phyloP scores from a whole-genome alignment of 2,113 vertebrate genomes.

The Vombatus ursinus region DNA sequence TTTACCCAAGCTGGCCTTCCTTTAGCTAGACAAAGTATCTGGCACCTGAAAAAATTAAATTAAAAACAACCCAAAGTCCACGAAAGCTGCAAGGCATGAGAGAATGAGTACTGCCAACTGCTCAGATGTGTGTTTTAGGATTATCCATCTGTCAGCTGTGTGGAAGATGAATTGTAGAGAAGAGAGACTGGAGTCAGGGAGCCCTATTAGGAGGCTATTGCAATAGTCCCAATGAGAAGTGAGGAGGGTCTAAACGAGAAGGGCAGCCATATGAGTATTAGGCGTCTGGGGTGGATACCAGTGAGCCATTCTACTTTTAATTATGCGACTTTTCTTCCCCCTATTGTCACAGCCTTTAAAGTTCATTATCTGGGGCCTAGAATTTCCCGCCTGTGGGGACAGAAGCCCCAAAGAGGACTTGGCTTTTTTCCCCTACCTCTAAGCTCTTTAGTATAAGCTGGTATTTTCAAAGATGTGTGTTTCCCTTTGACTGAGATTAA shows the following conservation, averaged over 20 bases:
- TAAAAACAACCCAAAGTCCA: not conserved
- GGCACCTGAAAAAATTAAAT: not conserved
- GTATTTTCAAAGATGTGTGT: not conserved
- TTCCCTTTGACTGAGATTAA: not conserved
- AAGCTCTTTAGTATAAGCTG: not conserved
- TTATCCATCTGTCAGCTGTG: not conserved
- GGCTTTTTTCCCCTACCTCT: not conserved
- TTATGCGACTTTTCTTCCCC: not conserved
- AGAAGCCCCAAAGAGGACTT: not conserved
- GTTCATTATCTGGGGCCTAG: not conserved
- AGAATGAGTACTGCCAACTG: not conserved
- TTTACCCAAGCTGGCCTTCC: not conserved
- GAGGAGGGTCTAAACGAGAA: not conserved
- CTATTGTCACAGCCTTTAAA: not conserved
- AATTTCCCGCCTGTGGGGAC: not conserved
- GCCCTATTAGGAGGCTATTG: not conserved
- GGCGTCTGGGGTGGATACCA: not conserved
- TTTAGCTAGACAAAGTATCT: not conserved
- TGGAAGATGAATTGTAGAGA: not conserved
- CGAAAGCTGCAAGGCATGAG: not conserved
- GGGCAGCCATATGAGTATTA: not conserved
- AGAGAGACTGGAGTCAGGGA: not conserved
- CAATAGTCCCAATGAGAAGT: not conserved
- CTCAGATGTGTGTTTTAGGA: not conserved
- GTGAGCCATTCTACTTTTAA: not conserved